Base-by-base conservation (phyloP, 2,113 vertebrate species). In the Geococcyx californianus region DNA sequence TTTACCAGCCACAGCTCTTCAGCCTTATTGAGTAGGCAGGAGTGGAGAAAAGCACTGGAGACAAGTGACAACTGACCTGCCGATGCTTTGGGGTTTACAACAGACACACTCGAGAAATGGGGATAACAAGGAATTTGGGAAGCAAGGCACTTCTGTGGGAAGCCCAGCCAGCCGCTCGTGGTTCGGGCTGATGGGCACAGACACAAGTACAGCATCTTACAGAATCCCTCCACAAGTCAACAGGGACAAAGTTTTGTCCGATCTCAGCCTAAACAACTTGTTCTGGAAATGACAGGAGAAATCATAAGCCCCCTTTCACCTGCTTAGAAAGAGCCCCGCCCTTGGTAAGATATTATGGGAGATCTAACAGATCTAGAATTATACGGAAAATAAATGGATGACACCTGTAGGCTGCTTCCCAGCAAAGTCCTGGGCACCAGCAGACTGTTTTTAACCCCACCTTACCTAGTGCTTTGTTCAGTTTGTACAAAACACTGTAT, bases 211-310 rank as follows among this genome's bases (percentile, higher is more conserved):
- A 70, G 59, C 59, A 67, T 13, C 69, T 74, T 34, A 34, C 12
- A 14, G 45, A 70, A 85, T 1, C 54, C 58, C 54, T 67, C 59
- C 0, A 0, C 25, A 15, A 54, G 34, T 23, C 42, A 80, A n/a
- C 21, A 33, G 13, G 28, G 33, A 79, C 21, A 64, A 78, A 16
- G 3, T 16, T 72, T 29, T 47, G 13, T 26, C 36, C 29, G 33
- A 33, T 25, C 84, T 73, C 67, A 62, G n/a, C 36, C 14, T 40
- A 21, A 84, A 84, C 9, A 40, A 40, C 21, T 33, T 40, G 16
- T 19, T 87, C 64, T 13, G 64, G 51, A 68, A 89, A 36, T 9
- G 40, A 45, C 20, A 81, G 21, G 77, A 83, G 20, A 75, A 47
- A 66, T 44, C 17, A 72, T 2, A 85, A 34, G 28, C 25, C 33